phyloP scores from a whole-genome alignment of 1,140 invertebrate species.

The Platyura marginata region DNA sequence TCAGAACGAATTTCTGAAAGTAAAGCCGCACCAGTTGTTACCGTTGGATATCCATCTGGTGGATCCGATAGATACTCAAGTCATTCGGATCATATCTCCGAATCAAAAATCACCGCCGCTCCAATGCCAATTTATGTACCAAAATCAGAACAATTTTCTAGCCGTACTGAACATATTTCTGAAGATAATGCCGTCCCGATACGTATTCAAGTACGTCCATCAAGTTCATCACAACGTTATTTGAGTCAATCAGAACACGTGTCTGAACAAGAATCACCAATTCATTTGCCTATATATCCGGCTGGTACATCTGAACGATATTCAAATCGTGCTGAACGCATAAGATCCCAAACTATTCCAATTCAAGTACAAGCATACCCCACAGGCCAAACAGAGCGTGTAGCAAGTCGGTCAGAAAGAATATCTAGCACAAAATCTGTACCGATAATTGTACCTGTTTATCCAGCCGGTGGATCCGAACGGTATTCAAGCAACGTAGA shows the following conservation, averaged over 20 bases:
- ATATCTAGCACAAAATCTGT: too few relatives aligned
- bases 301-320: too few relatives aligned
- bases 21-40: background rate
- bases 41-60: background rate
- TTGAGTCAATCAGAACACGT: background rate
- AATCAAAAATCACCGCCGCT: slow-evolving; percentile 3
- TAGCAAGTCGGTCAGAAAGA: too few relatives aligned
- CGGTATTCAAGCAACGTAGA: background rate
- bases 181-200: background rate
- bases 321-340: background rate
- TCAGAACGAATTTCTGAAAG: background rate
- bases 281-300: background rate
- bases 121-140: slow-evolving; percentile 3
- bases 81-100: slow-evolving; percentile 4
- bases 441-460: background rate
- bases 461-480: background rate
- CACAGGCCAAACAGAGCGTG: too few relatives aligned
- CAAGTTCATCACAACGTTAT: background rate
- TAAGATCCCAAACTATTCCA: background rate
- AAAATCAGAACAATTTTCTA: slow-evolving; percentile 9
- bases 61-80: background rate
- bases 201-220: too few relatives aligned
- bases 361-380: too few relatives aligned
- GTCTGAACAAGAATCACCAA: background rate
- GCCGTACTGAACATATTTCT: background rate